Evolutionary conservation across 2,888 invertebrate species (phyloP).

Genomic region (Girardia tigrina): DNA sequence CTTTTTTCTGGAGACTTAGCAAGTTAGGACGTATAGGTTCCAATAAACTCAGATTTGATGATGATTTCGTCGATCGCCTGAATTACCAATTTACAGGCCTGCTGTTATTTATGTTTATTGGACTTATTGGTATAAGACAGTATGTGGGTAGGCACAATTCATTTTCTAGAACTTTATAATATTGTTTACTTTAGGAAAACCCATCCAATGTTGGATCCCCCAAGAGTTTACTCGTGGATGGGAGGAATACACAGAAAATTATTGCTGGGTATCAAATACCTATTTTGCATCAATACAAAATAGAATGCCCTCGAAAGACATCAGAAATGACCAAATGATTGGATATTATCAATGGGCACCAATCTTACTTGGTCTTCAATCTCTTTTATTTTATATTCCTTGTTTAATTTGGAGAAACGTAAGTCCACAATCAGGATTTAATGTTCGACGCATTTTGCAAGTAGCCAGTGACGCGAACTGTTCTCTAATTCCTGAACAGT

Average conservation of each 20-base stretch:
- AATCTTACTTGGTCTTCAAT: conserved; percentile 50
- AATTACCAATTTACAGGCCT: conserved; percentile 37
- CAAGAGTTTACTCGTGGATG: conserved; percentile 53
- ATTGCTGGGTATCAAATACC: conserved; percentile 54
- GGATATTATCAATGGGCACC: conserved; percentile 51
- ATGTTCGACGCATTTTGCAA: conserved; percentile 46
- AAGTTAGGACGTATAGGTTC: conserved; percentile 37
- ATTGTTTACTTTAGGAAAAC: conserved; percentile 38
- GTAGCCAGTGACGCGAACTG: conserved; percentile 41
- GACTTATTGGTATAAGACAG: conserved; percentile 37
- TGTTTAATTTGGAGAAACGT: conserved; percentile 52
- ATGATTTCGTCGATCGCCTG: conserved; percentile 36
- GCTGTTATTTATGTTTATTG: conserved; percentile 36
- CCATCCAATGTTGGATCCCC: conserved; percentile 51
- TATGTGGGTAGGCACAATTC: conserved; percentile 35
- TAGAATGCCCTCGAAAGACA: conserved; percentile 41
- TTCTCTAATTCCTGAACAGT: conserved; percentile 32
- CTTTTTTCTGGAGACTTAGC: conserved; percentile 37
- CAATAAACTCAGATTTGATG: conserved; percentile 36
- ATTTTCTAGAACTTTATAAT: no score
- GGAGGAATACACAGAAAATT: conserved; percentile 53
- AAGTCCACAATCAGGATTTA: conserved; percentile 52
- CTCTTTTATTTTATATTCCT: conserved; percentile 52
- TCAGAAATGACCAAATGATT: conserved; percentile 35
- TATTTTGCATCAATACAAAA: conserved; percentile 50